Base-by-base conservation (phyloP, 2,113 vertebrate genomes). In the Murina feae region DNA sequence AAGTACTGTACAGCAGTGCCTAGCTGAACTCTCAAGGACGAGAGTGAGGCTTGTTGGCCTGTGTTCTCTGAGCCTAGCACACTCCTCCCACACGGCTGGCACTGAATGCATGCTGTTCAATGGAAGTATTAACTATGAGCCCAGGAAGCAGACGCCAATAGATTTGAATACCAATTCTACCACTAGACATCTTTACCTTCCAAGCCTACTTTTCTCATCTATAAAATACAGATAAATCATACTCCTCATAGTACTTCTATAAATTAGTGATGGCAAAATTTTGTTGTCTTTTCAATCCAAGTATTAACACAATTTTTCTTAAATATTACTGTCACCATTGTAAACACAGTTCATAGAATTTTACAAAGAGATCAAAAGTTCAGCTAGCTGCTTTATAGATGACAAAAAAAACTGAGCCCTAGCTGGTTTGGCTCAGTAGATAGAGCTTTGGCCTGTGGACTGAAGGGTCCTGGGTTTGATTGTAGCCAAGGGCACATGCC, bases 311-410 rank as follows among this genome's bases (percentile, higher is more conserved):
- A 75, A 71, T 74, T 91, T 81, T 84, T 69, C 58, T 87, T 93
- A 93, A 88, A 58, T 68, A 86, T 58, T 86, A 86, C 53, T 74
- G 30, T 51, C 80, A 79, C 72, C 17, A 66, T 58, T 78, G 12
- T 82, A 81, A 86, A 92, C 23, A 89, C 8, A 83, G 23, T 84
- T 96, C 60, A 94, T n/a, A 96, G 12, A 93, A 86, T 75, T 89
- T 72, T 95, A 94, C 49, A 12, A 83, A 93, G 68, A 79, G 71
- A 37, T 60, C 76, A 90, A 80, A 92, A 86, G 65, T 80, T 95
- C 79, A 90, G 68, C 16, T 11, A 13, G 20, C 44, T 58, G 49
- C 66, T 82, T 63, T 86, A 87, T 25, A 91, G 69, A 63, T 42
- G 42, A 93, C 39, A 94, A 88, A 55, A 81, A 20, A 78, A 90